Evolutionary conservation across 2,797 vertebrate genomes (phyloP), one percentile per base, ranked within the genome.

Genomic region (Gadopsis bispinosus): DNA sequence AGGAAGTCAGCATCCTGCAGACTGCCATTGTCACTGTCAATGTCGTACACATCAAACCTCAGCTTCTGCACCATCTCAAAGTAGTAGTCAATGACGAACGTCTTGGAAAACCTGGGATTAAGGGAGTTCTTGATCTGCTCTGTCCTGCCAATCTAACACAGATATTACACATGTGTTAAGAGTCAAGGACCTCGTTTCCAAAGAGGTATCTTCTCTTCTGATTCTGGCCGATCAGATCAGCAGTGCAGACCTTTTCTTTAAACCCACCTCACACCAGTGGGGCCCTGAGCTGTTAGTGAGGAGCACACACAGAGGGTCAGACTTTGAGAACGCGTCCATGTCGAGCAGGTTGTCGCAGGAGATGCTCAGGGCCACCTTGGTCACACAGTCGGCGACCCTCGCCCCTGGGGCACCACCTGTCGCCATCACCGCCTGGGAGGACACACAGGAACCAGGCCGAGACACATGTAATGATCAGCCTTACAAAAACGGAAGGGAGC

Each of bases 41-140:
- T 98, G 82, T 99, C 98, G 83, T 96, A 97, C 70, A 99, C 26
- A 7, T 94, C 94, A 87, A 99, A 98, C 86, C 94, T 96, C 74
- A 99, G 91, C 79, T 97, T 98, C 94, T 99, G 98, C 84, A 99
- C 97, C 68, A 97, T 88, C 93, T 99, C 98, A 84, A 99, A 99
- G 86, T 97, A 97, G 91, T 98, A 99, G 90, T 99, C 98, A 37
- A 99, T 90, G 39, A 95, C 20, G 80, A 99, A 96, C 4, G 92
- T 96, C 92, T 96, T 98, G 73, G 96, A 88, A 91, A 99, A 99
- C 59, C 88, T 95, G 19, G 98, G 98, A 70, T 89, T 95, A 31
- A 99, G 93, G 84, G 94, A 96, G 92, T 99, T 99, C 80, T 95
- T 88, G 69, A 99, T 94, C 82, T 82, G 95, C 92, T 99, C 98